Base-by-base conservation (phyloP, 2,888 invertebrate species). In the Hyles lineata region DNA sequence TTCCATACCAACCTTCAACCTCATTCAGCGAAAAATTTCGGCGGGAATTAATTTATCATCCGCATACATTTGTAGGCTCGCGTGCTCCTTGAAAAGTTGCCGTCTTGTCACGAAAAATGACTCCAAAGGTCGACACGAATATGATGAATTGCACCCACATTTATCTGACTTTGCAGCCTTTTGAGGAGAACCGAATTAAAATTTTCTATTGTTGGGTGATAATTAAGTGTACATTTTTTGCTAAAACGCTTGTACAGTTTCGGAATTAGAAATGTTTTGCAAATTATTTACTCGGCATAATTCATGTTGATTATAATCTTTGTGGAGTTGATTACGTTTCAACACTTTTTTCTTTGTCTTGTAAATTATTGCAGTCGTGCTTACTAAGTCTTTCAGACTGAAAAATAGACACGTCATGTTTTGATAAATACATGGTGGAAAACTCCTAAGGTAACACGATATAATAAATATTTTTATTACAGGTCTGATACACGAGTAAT, bases 141-240 rank as follows among this genome's bases (percentile, higher is more conserved):
- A 81, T 85, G 84, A 85, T 82, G 79, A 84, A 86, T 84, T 78
- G 79, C 75, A 76, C 72, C 74, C 72, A 73, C 77, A 78, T 82
- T 82, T 73, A 70, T 73, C 72, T 70, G 70, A 52, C 70, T 29
- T 61, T 23, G 29, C 63, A 67, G 72, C 8, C 73, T 55, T 60
- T 9, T 52, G 59, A n/a, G 29, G 9, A 8, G 43, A 7, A 9
- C n/a, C 21, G 55, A 55, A 63, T 63, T 63, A 63, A 21, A n/a
- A 43, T n/a, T 21, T 9, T 11, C 21, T 52, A 29, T 70, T 50
- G 69, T 55, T 70, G 58, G 21, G 21, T 70, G n/a, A 23, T 61
- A 70, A 55, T 58, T 29, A 55, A 70, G 55, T 70, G 29, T 32
- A 23, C 52, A 25, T 17, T 17, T 69, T 69, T 43, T 19, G 11